A percentile compares a stretch with the other conserved stretches of the same genome.
Evolutionary conservation across 2,888 invertebrate genomes (phyloP).

Genomic region (Hypomecis atomaria): DNA sequence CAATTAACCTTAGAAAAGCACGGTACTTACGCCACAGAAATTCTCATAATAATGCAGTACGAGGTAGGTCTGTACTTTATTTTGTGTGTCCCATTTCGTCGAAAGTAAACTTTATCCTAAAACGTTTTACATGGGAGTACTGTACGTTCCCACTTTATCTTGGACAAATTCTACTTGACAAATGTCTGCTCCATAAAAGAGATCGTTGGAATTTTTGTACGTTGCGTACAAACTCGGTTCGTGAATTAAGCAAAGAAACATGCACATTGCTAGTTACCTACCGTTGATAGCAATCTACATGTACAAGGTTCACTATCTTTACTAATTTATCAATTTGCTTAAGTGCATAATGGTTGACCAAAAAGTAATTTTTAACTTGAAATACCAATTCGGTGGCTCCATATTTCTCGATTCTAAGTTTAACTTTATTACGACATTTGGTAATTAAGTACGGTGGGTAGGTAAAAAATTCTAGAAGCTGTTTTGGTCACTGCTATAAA

Average conservation of each 20-base stretch:
- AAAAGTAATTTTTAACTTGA: conserved; percentile 12
- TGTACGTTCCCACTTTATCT: conserved; percentile 28
- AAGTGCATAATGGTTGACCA: conserved; percentile 3
- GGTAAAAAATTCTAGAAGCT: conserved; percentile 16
- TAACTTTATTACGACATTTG: conserved; percentile 16
- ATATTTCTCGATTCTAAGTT: conserved; percentile 5
- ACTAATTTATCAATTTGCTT: conserved; percentile 30
- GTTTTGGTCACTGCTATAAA: conserved; percentile 43
- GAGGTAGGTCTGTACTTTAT: conserved; percentile 46
- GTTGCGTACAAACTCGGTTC: conserved; percentile 31
- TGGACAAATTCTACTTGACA: conserved; percentile 38
- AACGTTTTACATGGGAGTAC: conserved; percentile 33
- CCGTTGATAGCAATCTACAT: conserved; percentile 29
- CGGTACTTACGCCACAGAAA: conserved; percentile 52
- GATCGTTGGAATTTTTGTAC: conserved; percentile 34
- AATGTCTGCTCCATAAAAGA: conserved; percentile 26
- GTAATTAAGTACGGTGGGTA: conserved; percentile 11
- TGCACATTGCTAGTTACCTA: conserved; percentile 16
- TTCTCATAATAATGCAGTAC: conserved; percentile 53
- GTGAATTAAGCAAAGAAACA: conserved; percentile 23
- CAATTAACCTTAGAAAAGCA: conserved; percentile 66
- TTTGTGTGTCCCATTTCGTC: conserved; percentile 5
- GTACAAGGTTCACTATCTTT: conserved; percentile 30
- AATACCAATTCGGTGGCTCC: neutral
- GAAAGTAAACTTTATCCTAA: conserved; percentile 29